Evolutionary conservation across 2,888 invertebrate genomes (phyloP), one percentile per base, ranked within the genome.

Genomic region (Asteroscopus sphinx): DNA sequence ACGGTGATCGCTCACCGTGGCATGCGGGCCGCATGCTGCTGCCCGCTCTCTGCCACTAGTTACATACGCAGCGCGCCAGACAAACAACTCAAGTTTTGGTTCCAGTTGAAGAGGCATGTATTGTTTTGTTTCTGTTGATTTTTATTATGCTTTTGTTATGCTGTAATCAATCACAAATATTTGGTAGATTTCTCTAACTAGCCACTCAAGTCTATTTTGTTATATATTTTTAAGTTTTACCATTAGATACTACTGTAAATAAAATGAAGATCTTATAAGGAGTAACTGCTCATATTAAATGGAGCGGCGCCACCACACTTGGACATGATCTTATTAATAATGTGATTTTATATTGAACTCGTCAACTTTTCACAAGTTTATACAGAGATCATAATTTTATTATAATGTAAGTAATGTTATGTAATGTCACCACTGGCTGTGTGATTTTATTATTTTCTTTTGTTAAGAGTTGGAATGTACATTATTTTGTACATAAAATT

Each of bases 211-310:
- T 89, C 86, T 92, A 90, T 88, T 88, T 93, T 94, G 93, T 94
- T 93, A 93, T 89, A 87, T 93, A 93, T 89, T 93, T 93, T 90
- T 93, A 93, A 93, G 93, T 90, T 90, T 87, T 90, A 92, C 87
- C 88, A 86, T 87, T 88, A 76, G 75, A 83, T 84, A 81, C 85
- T 77, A 85, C 66, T 92, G 89, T 91, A 91, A 86, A 91, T 91
- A 91, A 86, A 83, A 85, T 85, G 75, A 86, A 88, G 86, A 89
- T 89, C 87, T 89, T 87, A 73, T 86, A 86, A 86, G 84, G 80
- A 85, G 80, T 85, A 83, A 83, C 83, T 83, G 85, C 82, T 82
- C 85, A 82, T 87, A 77, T 67, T 71, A 52, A 76, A 75, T 80
- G 81, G 79, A 77, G 75, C 75, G 73, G 77, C 79, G 73, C 64